Evolutionary conservation across 2,888 invertebrate genomes (phyloP).

Genomic region (Pseudoips prasinana): DNA sequence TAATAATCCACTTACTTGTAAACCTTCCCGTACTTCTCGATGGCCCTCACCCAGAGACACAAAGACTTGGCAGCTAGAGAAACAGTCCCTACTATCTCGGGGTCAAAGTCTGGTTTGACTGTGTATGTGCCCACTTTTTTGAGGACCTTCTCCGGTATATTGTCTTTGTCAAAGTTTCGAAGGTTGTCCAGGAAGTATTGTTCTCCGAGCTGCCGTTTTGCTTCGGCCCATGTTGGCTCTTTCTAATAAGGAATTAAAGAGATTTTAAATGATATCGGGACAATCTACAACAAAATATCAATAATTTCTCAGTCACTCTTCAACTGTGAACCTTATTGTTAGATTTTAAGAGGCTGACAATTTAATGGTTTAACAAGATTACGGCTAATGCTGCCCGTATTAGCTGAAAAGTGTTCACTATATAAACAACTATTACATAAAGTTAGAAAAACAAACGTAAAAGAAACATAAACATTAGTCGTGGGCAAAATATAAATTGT

Average conservation of each 20-base stretch:
- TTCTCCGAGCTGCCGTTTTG: conserved; percentile 92
- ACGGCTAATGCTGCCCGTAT: no score
- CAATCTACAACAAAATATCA: no score
- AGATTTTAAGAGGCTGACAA: no score
- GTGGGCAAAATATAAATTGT: no score
- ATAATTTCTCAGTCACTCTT: no score
- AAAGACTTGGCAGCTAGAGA: conserved; percentile 93
- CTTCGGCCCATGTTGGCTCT: conserved; percentile 93
- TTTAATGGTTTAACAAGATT: no score
- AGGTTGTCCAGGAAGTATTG: conserved; percentile 89
- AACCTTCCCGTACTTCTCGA: conserved; percentile 94
- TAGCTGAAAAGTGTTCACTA: no score
- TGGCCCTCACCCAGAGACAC: conserved; percentile 95
- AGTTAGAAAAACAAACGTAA: no score
- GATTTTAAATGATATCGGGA: no score
- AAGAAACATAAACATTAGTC: no score
- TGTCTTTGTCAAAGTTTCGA: conserved; percentile 93
- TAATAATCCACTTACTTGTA: conserved; percentile 88
- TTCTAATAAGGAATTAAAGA: conserved; percentile 58
- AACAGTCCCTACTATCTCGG: conserved; percentile 92
- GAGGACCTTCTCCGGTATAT: conserved; percentile 90
- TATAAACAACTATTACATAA: no score
- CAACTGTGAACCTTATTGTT: no score
- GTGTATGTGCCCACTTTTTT: conserved; percentile 91
- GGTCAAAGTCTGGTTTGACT: conserved; percentile 91